Percentiles rank a stretch among this genome's conserved stretches.
Evolutionary conservation across 2,113 vertebrate genomes (phyloP).

Genomic region (Spermophilus dauricus): DNA sequence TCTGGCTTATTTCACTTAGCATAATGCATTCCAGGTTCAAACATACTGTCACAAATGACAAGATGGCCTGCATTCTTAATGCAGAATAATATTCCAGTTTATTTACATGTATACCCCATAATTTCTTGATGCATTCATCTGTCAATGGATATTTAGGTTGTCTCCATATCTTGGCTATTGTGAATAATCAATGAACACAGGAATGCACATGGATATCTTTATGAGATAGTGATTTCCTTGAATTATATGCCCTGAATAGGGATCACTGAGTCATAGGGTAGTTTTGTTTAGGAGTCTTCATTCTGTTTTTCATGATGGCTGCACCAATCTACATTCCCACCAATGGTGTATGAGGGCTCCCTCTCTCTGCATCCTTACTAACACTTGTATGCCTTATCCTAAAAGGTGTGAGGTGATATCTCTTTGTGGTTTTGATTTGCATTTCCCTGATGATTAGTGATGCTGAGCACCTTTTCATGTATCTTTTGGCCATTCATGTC

Average conservation of each 20-base stretch:
- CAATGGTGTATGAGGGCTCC: neutral
- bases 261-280: neutral
- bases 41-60: neutral
- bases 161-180: neutral
- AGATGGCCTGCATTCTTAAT: neutral
- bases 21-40: neutral
- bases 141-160: no score
- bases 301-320: neutral
- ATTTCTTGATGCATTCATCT: neutral
- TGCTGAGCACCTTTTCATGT: neutral
- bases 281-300: neutral
- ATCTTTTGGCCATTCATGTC: neutral
- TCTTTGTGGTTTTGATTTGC: neutral
- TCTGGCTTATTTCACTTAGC: neutral
- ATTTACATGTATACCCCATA: neutral
- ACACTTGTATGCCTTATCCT: neutral
- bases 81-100: neutral
- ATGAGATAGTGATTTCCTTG: neutral
- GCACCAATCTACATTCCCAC: neutral
- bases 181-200: neutral
- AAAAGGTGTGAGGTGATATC: neutral
- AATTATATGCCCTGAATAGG: neutral
- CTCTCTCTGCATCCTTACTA: neutral
- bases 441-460: neutral
- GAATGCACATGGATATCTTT: neutral